Conservation (phyloP, 2,888 invertebrate species). For the Coenonympha glycerion region DNA sequence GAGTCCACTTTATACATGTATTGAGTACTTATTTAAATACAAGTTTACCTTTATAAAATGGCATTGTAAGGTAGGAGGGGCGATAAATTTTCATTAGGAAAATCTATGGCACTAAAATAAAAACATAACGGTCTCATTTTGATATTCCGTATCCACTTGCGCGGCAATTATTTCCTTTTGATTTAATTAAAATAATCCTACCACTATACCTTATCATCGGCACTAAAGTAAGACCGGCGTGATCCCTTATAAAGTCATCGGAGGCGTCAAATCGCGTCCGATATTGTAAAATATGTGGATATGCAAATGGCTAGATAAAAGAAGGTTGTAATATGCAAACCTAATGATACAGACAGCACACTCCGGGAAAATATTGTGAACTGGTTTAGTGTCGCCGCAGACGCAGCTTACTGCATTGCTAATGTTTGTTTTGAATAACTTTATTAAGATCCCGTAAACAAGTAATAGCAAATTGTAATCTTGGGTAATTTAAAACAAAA, state of each 20-base stretch:
- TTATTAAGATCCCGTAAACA: not conserved
- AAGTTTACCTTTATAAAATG: constrained; percentile 14
- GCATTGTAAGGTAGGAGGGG: constrained; percentile 12
- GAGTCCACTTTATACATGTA: constrained; percentile 5
- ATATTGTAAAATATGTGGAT: constrained; percentile 49
- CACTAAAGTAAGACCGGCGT: constrained; percentile 41
- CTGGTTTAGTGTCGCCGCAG: constrained; percentile 39
- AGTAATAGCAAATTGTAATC: not conserved
- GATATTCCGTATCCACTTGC: constrained; percentile 4
- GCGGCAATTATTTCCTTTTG: constrained; percentile 18
- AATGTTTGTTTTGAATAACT: constrained; percentile 5
- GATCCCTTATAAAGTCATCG: constrained; percentile 53
- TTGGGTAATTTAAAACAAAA: no score
- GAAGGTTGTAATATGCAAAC: constrained; percentile 53
- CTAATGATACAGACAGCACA: constrained; percentile 39
- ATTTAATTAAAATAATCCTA: constrained; percentile 31
- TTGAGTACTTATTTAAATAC: constrained; percentile 10
- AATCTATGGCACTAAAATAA: constrained; percentile 14
- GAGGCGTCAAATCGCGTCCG: constrained; percentile 48
- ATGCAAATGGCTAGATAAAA: constrained; percentile 59
- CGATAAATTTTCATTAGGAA: constrained; percentile 22
- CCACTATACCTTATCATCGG: constrained; percentile 33
- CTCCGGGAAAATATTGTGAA: constrained; percentile 32
- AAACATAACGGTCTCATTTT: constrained; percentile 13
- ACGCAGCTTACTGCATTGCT: constrained; percentile 7